A percentile compares a stretch with the other conserved stretches of the same genome.
These are phyloP conservation scores for Notocelia uddmanniana DNA, from an alignment of 2,888 invertebrate genomes.

Conservation along the genomic window DNA sequence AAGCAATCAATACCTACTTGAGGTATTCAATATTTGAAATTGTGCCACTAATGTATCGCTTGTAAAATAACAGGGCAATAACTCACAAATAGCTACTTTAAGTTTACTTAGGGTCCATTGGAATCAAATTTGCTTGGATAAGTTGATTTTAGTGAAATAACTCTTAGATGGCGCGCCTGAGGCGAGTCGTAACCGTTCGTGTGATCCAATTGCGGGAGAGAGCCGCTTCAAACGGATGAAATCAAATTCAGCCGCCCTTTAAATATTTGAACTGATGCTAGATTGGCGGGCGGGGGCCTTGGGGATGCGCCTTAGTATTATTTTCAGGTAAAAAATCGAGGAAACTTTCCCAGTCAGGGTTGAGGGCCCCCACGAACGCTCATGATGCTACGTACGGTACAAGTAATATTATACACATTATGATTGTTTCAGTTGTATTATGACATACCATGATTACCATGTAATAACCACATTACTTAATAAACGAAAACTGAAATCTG, in stretches of 20 bases:
- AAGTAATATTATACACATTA: no score
- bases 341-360: slow-evolving; percentile 14
- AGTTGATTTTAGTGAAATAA: slow-evolving; percentile 76
- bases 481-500: no score
- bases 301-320: slow-evolving; percentile 41
- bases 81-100: slow-evolving; percentile 57
- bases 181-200: slow-evolving; percentile 71
- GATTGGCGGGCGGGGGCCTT: slow-evolving; percentile 55
- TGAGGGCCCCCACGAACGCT: slow-evolving; percentile 1
- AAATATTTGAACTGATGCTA: slow-evolving; percentile 81
- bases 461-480: no score
- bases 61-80: slow-evolving; percentile 22
- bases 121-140: slow-evolving; percentile 76
- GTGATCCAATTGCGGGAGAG: slow-evolving; percentile 80
- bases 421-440: slow-evolving; percentile 16
- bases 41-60: slow-evolving; percentile 11
- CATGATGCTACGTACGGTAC: background rate
- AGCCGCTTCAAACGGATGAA: slow-evolving; percentile 65
- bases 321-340: slow-evolving; percentile 44
- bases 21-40: no score
- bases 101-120: slow-evolving; percentile 72
- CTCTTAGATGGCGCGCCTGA: slow-evolving; percentile 58
- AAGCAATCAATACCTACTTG: no score
- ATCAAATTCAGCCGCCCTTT: slow-evolving; percentile 80
- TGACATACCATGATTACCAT: no score